Percentiles rank a stretch among this genome's conserved stretches.
These are phyloP conservation scores for Drosophila anomelani DNA, from an alignment of 2,888 invertebrate species.

Conservation along the genomic window DNA sequence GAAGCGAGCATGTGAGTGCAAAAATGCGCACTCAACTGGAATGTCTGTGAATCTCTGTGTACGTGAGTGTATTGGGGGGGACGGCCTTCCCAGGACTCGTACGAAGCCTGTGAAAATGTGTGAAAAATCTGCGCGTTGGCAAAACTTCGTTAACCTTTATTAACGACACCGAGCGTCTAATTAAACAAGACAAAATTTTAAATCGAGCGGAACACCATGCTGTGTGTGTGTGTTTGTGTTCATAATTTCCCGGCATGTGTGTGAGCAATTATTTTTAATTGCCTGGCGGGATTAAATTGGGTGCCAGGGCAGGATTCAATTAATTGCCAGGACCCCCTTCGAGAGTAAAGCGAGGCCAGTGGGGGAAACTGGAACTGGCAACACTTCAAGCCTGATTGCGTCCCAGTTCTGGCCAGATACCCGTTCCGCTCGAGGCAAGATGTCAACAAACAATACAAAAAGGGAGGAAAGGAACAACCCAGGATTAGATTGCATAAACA, in stretches of 20 bases:
- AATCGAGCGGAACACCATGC: constrained; percentile 30
- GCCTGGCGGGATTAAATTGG: constrained; percentile 56
- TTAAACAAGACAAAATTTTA: constrained; percentile 65
- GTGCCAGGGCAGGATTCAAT: constrained; percentile 56
- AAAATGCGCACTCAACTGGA: constrained; percentile 69
- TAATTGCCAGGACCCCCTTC: constrained; percentile 28
- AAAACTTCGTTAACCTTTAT: constrained; percentile 78
- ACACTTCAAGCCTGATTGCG: constrained; percentile 26
- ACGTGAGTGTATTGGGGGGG: constrained; percentile 31
- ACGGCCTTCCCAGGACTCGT: constrained; percentile 3
- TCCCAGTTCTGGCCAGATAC: neutral
- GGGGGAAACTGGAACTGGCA: neutral
- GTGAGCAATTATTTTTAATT: constrained; percentile 73
- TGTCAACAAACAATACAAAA: constrained; percentile 52
- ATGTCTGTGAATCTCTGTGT: constrained; percentile 36
- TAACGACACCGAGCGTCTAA: constrained; percentile 68
- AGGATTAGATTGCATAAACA: constrained; percentile 62
- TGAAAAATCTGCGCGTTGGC: constrained; percentile 72
- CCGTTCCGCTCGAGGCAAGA: constrained; percentile 42
- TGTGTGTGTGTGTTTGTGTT: constrained; percentile 52
- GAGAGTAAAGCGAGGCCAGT: neutral
- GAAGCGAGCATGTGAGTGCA: constrained; percentile 70
- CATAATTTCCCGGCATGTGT: constrained; percentile 51
- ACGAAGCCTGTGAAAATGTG: constrained; percentile 48
- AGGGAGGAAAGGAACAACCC: constrained; percentile 13